These are phyloP conservation scores for Aphelenchoides besseyi DNA, from an alignment of 1,140 invertebrate genomes.

Conservation along the genomic window DNA sequence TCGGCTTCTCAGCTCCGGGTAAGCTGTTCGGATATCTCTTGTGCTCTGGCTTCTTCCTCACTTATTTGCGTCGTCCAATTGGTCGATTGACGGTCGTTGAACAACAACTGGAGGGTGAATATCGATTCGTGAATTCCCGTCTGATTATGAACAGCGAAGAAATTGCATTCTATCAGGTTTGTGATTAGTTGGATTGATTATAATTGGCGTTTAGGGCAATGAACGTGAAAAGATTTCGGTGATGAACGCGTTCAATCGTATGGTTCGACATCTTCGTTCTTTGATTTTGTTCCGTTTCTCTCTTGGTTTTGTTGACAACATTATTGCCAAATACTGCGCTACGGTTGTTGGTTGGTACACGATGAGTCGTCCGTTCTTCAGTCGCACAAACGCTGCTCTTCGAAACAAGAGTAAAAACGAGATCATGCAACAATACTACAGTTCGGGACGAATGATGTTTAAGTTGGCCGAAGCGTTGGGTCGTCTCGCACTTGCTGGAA, in stretches of 20 bases:
- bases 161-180: conserved; percentile 87
- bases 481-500: conserved; percentile 82
- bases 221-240: conserved; percentile 81
- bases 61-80: conserved; percentile 75
- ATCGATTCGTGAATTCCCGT: conserved; percentile 89
- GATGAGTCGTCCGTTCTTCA: conserved; percentile 87
- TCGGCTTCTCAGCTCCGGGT: conserved; percentile 72
- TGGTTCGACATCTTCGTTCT: conserved; percentile 80
- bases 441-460: conserved; percentile 89
- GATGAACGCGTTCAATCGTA: conserved; percentile 80
- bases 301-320: conserved; percentile 91
- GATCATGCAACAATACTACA: conserved; percentile 76
- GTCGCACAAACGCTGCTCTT: conserved; percentile 65
- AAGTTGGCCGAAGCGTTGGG: conserved; percentile 95
- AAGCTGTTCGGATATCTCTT: conserved; percentile 62
- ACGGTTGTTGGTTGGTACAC: conserved; percentile 90
- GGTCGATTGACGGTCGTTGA: conserved; percentile 84
- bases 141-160: conserved; percentile 96
- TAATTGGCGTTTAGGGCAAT: conserved; percentile 69
- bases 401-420: conserved; percentile 57
- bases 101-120: conserved; percentile 94
- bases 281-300: conserved; percentile 85
- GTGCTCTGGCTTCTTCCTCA: conserved; percentile 50
- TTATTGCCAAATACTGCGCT: conserved; percentile 91
- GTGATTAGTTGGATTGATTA: neutral